Conservation (phyloP, 2,888 invertebrate species). For the Drosophila peninsularis region DNA sequence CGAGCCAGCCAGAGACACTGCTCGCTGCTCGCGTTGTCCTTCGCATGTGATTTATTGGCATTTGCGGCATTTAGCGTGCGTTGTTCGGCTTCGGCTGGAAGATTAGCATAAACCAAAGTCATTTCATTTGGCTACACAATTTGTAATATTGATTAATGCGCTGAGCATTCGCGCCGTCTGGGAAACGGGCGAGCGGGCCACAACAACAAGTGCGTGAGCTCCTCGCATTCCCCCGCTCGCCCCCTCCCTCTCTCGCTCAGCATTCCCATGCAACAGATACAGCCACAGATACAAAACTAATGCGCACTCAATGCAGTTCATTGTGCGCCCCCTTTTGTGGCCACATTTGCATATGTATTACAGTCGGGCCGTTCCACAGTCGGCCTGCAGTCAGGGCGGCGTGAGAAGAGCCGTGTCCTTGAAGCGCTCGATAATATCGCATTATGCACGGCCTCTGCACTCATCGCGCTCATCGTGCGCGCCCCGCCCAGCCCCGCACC, state of each 20-base stretch:
- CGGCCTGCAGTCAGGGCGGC: constrained; percentile 25
- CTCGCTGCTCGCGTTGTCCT: constrained; percentile 3
- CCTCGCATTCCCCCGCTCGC: background rate
- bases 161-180: constrained; percentile 26
- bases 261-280: constrained; percentile 39
- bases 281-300: constrained; percentile 50
- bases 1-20: background rate
- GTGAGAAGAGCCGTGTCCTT: constrained; percentile 73
- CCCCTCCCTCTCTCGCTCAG: no score
- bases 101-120: constrained; percentile 70
- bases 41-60: constrained; percentile 78
- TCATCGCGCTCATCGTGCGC: constrained; percentile 6
- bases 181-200: background rate
- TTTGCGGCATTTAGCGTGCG: constrained; percentile 60
- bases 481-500: background rate
- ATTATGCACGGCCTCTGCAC: constrained; percentile 48
- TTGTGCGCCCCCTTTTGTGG: constrained; percentile 34
- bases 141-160: constrained; percentile 74
- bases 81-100: constrained; percentile 8
- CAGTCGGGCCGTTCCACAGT: constrained; percentile 3
- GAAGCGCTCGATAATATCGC: constrained; percentile 62
- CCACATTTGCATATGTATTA: constrained; percentile 56
- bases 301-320: constrained; percentile 46
- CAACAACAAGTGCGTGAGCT: constrained; percentile 64
- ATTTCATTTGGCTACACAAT: constrained; percentile 69